Percentiles rank a stretch among this genome's conserved stretches.
These are phyloP conservation scores for Chalcis sispes DNA, from an alignment of 2,888 invertebrate genomes.

Conservation along the genomic window DNA sequence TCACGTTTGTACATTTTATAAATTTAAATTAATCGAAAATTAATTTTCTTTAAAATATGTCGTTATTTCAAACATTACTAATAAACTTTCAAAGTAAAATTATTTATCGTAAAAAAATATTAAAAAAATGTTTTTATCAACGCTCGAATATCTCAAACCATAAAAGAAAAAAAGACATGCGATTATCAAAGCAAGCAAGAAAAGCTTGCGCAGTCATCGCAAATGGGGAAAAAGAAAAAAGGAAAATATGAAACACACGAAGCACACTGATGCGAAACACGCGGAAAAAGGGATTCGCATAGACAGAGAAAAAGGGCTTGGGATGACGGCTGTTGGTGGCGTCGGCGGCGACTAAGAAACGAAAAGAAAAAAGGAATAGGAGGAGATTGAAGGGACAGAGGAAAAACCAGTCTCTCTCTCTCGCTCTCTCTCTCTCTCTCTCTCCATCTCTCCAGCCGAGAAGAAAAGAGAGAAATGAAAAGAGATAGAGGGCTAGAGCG, in stretches of 20 bases:
- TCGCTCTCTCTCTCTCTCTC: too few species aligned
- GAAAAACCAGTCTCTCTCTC: conserved; percentile 8
- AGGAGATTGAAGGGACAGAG: neutral
- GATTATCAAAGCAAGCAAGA: neutral
- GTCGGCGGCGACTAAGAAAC: neutral
- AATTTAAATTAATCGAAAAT: too few species aligned
- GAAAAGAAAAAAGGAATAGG: neutral
- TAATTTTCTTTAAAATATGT: too few species aligned
- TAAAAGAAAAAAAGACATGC: neutral
- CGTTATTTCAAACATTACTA: too few species aligned
- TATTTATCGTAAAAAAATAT: too few species aligned
- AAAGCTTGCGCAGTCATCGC: conserved; percentile 8
- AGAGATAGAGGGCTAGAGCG: neutral
- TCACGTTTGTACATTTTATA: too few species aligned
- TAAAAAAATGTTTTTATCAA: too few species aligned
- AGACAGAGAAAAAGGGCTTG: conserved; percentile 29
- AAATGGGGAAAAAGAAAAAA: neutral
- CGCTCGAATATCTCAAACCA: neutral
- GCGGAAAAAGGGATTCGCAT: conserved; percentile 35
- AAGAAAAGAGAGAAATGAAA: neutral
- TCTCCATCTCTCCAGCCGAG: too few species aligned
- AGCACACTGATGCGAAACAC: conserved; percentile 38
- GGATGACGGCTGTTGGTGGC: neutral
- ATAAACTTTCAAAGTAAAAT: too few species aligned
- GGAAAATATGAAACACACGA: neutral